Percentiles rank a stretch among this genome's conserved stretches.
Evolutionary conservation across 23 tunicate species (phyloP).

Genomic region (Phallusia fumigata): DNA sequence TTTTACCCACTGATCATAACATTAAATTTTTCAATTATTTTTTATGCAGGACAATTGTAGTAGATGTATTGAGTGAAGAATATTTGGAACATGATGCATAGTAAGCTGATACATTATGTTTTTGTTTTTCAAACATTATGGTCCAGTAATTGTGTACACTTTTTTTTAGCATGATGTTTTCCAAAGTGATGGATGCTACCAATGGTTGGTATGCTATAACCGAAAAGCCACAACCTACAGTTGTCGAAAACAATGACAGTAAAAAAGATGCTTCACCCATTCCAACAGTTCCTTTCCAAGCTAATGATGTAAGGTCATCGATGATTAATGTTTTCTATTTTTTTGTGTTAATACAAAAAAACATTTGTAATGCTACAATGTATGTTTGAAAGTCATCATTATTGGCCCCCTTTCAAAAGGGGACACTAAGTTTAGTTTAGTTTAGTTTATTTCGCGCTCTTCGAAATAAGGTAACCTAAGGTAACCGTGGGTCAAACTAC

Average conservation of each 20-base stretch:
- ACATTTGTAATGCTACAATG: no score
- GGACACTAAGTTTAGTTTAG: no score
- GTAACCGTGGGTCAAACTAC: no score
- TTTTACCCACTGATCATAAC: no score
- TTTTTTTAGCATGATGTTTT: conserved; percentile 44
- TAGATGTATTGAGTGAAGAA: conserved; percentile 30
- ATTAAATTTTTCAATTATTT: no score
- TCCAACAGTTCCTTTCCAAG: conserved; percentile 41
- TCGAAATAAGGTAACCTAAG: no score
- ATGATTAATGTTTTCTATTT: background rate
- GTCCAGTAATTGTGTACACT: background rate
- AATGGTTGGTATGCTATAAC: conserved; percentile 79
- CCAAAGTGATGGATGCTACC: conserved; percentile 73
- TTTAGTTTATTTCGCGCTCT: no score
- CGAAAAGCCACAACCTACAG: background rate
- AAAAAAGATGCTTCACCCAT: conserved; percentile 14
- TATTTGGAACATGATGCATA: conserved; percentile 88
- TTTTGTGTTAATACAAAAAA: no score
- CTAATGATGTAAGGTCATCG: conserved; percentile 13
- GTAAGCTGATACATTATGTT: conserved; percentile 27
- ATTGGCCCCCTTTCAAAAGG: no score
- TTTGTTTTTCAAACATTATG: background rate
- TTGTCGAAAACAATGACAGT: background rate
- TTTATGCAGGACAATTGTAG: conserved; percentile 30
- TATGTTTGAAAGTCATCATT: no score